Evolutionary conservation across 2,888 invertebrate genomes (phyloP), one percentile per base, ranked within the genome.

Genomic region (Yponomeuta sedellus): DNA sequence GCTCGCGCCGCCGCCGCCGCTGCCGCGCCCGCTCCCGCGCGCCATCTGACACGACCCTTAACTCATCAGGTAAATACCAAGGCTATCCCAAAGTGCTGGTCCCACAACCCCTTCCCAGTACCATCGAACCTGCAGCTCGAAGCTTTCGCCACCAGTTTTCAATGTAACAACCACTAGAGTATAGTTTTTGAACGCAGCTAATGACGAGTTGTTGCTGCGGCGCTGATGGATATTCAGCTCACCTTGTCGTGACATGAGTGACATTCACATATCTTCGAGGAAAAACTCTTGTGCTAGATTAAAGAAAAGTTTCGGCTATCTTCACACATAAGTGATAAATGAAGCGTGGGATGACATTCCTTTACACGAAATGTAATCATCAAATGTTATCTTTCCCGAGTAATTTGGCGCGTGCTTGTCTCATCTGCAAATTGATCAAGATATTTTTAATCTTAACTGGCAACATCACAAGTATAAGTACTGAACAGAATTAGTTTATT

Each of bases 21-120:
- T 75, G 76, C 75, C 76, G 72, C 68, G 77, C 79, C 81, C 83
- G 73, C 68, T 76, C 80, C 76, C 83, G 74, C 67, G 66, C 77
- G 71, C 72, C 72, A 75, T 74, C 75, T 16, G 2, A 52, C 73
- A 74, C 19, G 19, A 56, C 57, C 56, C 80, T 70, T 75, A 77
- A 74, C 75, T 16, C 10, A 76, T 74, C 88, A 89, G 89, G 89
- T 89, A 89, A 88, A 39, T 40, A 61, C 34, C 59, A 19, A 11
- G 12, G 10, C 59, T 20, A 6, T 59, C 10, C 59, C 22, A 22
- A 8, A 22, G 22, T 22, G 59, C 59, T 59, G 22, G 25, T 59
- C 25, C 59, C 59, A 5, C 20, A 20, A 12, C 8, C 44, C 44
- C 44, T 52, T 5, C 44, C 44, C 16, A 16, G 8, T 8, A 12